Evolutionary conservation across 92 coral and sea anemone species (phyloP), one percentile per base, ranked within the genome.

Genomic region (Blastomussa wellsi): DNA sequence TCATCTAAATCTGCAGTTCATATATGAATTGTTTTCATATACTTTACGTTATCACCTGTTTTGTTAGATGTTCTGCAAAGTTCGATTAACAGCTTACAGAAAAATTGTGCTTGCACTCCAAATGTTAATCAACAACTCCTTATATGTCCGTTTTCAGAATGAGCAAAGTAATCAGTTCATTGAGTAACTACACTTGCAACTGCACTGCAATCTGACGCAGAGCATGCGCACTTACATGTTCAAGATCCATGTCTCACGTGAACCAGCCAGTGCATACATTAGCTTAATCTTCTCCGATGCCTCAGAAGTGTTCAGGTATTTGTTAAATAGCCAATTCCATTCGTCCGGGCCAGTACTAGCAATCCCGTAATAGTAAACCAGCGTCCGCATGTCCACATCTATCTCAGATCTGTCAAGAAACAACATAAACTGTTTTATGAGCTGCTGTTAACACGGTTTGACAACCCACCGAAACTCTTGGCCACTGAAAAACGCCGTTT

Each of bases 191-290:
- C 55, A 51, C 20, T 4, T 14, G 15, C 2, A 52, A 26, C 35
- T 32, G 16, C 42, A n/a, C 20, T 48, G 5, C 28, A 31, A 17
- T 15, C 14, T n/a, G 29, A 33, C 74, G 4, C 3, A 68, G 42
- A 19, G 48, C 57, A 19, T 64, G 81, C 44, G 51, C 26, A 14
- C 90, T 73, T 77, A 95, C 98, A 74, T 93, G 90, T 89, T 92
- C 6, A 96, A 88, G 64, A 96, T 89, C 98, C 98, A 96, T 31
- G 98, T 90, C 69, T 90, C 72, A 36, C 85, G 87, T n/a, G 98
- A 95, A 1, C 88, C 94, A 22, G 94, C 93, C 88, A 96, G 72
- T 2, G 95, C 99, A 24, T 83, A 75, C 82, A 93, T 87, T 15
- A 93, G 76, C 74, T 87, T 94, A 48, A 86, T 82, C 74, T 86